phyloP scores from a whole-genome alignment of 2,113 vertebrate species.

The Puntigrus tetrazona region DNA sequence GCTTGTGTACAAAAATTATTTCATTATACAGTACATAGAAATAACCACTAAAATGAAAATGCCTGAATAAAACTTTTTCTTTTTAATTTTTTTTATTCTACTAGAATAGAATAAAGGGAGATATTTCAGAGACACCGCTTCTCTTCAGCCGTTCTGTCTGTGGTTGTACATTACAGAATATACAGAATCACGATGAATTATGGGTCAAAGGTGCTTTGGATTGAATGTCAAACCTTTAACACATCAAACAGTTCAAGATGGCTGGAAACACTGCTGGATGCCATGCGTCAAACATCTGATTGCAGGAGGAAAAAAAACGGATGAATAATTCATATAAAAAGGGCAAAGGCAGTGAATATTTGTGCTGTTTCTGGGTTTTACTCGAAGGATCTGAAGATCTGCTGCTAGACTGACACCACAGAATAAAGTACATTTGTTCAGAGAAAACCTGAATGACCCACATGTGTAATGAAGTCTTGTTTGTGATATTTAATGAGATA shows the following conservation, averaged over 20 bases:
- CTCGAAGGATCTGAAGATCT: not conserved
- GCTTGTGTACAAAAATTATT: no score
- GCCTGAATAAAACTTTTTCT: not conserved
- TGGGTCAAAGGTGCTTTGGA: not conserved
- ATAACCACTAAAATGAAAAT: not conserved
- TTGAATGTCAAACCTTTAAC: not conserved
- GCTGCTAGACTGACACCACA: not conserved
- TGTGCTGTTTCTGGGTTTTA: not conserved
- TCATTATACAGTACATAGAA: not conserved
- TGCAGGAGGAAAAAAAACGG: not conserved
- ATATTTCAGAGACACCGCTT: not conserved
- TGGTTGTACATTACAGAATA: not conserved
- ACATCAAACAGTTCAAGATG: not conserved
- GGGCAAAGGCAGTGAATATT: not conserved
- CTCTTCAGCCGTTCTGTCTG: not conserved
- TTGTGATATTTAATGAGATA: not conserved
- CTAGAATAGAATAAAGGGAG: not conserved
- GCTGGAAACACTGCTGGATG: not conserved
- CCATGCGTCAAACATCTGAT: not conserved
- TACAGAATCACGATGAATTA: not conserved
- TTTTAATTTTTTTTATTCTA: not conserved
- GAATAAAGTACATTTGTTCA: not conserved
- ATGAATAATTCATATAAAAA: not conserved
- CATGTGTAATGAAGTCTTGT: not conserved
- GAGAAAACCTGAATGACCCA: not conserved